phyloP scores from a whole-genome alignment of 2,888 invertebrate genomes.

The Unio pictorum region DNA sequence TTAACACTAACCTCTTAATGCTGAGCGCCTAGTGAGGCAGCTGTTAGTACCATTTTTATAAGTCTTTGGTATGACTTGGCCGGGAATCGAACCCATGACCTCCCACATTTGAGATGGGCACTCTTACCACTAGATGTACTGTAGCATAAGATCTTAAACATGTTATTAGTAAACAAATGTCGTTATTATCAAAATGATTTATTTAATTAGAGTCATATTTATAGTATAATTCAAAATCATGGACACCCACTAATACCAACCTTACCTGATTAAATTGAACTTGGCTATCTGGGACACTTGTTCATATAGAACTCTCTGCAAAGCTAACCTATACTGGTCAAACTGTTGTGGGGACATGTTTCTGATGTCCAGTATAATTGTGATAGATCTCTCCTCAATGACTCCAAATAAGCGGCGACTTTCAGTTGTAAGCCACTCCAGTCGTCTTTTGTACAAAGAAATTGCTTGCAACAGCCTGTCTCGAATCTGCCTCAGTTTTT shows the following conservation, averaged over 20 bases:
- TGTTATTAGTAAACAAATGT: too few relatives aligned
- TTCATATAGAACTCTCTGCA: slow-evolving; percentile 66
- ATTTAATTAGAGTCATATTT: not conserved
- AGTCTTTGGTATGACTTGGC: too few relatives aligned
- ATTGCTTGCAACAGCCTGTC: slow-evolving; percentile 62
- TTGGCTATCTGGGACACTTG: slow-evolving; percentile 67
- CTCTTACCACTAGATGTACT: too few relatives aligned
- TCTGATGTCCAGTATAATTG: slow-evolving; percentile 68
- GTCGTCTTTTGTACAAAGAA: slow-evolving; percentile 62
- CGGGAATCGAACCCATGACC: too few relatives aligned
- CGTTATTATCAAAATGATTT: not conserved
- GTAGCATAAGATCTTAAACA: too few relatives aligned
- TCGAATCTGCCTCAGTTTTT: slow-evolving; percentile 63
- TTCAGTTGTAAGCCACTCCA: slow-evolving; percentile 70
- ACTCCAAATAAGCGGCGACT: slow-evolving; percentile 70
- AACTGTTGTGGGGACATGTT: slow-evolving; percentile 68
- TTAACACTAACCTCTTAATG: too few relatives aligned
- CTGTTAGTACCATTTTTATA: too few relatives aligned
- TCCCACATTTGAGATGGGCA: too few relatives aligned
- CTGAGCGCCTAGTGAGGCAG: too few relatives aligned
- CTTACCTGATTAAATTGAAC: slow-evolving; percentile 70
- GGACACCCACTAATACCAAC: not conserved
- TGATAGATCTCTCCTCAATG: slow-evolving; percentile 65
- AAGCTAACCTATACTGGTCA: slow-evolving; percentile 65
- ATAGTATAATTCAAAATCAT: not conserved